Percentiles rank a stretch among this genome's conserved stretches.
Evolutionary conservation across 2,113 vertebrate species (phyloP).

Genomic region (Triplophysa dalaica): DNA sequence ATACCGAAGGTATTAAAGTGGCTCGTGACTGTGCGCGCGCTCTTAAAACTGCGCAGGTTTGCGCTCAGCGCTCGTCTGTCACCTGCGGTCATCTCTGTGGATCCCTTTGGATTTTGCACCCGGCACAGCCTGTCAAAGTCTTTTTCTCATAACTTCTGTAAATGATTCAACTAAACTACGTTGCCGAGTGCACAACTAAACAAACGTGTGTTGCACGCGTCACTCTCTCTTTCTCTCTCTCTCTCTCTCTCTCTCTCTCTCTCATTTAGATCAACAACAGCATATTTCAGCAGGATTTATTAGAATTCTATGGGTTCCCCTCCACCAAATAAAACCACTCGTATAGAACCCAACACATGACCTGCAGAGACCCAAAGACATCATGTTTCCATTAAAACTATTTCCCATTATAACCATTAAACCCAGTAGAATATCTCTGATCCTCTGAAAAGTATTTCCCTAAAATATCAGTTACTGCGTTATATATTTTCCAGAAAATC

Average conservation of each 20-base stretch:
- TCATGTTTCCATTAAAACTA: too few relatives aligned
- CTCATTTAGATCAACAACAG: not conserved
- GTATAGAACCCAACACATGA: too few relatives aligned
- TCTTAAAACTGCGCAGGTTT: conserved; percentile 34
- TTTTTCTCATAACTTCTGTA: conserved; percentile 18
- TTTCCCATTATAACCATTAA: too few relatives aligned
- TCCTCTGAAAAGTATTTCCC: too few relatives aligned
- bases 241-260: not conserved
- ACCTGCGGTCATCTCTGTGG: conserved; percentile 1
- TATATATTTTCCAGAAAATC: too few relatives aligned
- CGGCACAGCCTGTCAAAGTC: not conserved
- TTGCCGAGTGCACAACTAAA: conserved; percentile 18
- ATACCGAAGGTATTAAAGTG: not conserved
- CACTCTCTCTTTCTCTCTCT: not conserved
- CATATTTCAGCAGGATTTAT: too few relatives aligned
- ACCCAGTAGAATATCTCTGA: too few relatives aligned
- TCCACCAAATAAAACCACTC: too few relatives aligned
- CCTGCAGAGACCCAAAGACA: too few relatives aligned
- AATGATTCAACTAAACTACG: conserved; percentile 36
- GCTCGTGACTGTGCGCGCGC: not conserved
- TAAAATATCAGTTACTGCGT: too few relatives aligned
- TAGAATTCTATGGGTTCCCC: too few relatives aligned
- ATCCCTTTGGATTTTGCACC: conserved; percentile 30
- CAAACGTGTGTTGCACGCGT: not conserved
- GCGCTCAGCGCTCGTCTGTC: conserved; percentile 10